Conservation (phyloP, 2,113 vertebrate species). For the Percina caprodes region DNA sequence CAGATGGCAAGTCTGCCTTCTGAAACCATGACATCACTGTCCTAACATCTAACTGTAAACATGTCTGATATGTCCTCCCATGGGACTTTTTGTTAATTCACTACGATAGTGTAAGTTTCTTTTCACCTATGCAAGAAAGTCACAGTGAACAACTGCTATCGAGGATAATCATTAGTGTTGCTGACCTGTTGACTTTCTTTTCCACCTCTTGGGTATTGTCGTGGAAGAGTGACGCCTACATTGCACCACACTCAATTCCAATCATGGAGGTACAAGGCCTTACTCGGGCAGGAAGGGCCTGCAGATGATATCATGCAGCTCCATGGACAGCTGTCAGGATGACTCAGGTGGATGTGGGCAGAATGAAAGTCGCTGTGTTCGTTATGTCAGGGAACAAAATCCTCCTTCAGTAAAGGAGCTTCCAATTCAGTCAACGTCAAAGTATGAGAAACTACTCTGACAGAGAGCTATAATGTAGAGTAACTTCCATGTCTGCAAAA, state of each 20-base stretch:
- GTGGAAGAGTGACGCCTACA: conserved; percentile 55
- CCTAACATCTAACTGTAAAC: conserved; percentile 40
- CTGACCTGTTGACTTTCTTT: conserved; percentile 38
- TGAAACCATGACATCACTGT: conserved; percentile 36
- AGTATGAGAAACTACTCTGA: conserved; percentile 59
- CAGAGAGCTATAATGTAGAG: conserved; percentile 39
- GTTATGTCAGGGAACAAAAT: conserved; percentile 71
- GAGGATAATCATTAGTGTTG: conserved; percentile 52
- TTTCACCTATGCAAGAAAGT: conserved; percentile 49
- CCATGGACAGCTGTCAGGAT: conserved; percentile 71
- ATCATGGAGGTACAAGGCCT: conserved; percentile 58
- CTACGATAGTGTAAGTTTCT: conserved; percentile 41
- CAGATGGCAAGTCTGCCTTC: conserved; percentile 23
- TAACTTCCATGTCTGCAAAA: conserved; percentile 43
- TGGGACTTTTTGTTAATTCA: conserved; percentile 32
- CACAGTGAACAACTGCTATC: conserved; percentile 38
- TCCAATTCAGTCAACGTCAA: conserved; percentile 66
- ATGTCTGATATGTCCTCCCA: conserved; percentile 42
- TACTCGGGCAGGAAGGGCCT: conserved; percentile 34
- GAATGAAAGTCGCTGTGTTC: conserved; percentile 66
- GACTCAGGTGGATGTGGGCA: conserved; percentile 78
- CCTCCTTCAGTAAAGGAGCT: conserved; percentile 47
- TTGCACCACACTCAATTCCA: conserved; percentile 46
- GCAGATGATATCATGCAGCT: conserved; percentile 72
- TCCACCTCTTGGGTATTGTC: conserved; percentile 37